These are phyloP conservation scores for Eumacrocentrus americanus DNA, from an alignment of 2,888 invertebrate genomes.

Conservation along the genomic window DNA sequence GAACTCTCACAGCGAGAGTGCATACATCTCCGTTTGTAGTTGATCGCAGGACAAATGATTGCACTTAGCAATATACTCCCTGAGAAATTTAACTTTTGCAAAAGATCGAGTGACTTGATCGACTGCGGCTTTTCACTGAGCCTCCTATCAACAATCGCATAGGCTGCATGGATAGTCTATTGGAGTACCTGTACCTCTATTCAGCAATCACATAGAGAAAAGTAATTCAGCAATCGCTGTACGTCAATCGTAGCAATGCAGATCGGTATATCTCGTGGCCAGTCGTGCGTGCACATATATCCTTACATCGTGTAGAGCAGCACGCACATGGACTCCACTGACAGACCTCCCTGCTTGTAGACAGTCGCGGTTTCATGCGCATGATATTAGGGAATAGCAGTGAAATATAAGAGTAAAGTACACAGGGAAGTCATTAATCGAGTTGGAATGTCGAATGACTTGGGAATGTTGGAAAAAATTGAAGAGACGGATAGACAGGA, in stretches of 20 bases:
- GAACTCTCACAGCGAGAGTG: slow-evolving; percentile 1
- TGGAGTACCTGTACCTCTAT: too few species aligned
- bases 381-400: slow-evolving; percentile 10
- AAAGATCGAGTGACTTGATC: slow-evolving; percentile 1
- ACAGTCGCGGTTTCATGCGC: neutral
- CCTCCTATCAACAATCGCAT: slow-evolving; percentile 6
- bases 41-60: slow-evolving; percentile 7
- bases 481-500: slow-evolving; percentile 42
- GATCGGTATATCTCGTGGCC: slow-evolving; percentile 13
- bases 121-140: too few species aligned
- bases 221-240: slow-evolving; percentile 18
- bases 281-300: slow-evolving; percentile 7
- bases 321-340: neutral
- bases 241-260: slow-evolving; percentile 9
- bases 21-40: slow-evolving; percentile 3
- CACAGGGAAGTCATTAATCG: slow-evolving; percentile 21
- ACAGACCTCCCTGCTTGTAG: neutral
- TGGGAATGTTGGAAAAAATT: slow-evolving; percentile 1
- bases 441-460: slow-evolving; percentile 18
- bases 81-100: neutral
- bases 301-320: neutral
- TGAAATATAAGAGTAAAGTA: slow-evolving; percentile 10
- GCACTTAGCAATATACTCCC: neutral
- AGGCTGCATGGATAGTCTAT: too few species aligned
- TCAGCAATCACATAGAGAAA: slow-evolving; percentile 10